These are phyloP conservation scores for Colistium nudipinnis DNA, from an alignment of 2,113 vertebrate genomes.

Conservation along the genomic window DNA sequence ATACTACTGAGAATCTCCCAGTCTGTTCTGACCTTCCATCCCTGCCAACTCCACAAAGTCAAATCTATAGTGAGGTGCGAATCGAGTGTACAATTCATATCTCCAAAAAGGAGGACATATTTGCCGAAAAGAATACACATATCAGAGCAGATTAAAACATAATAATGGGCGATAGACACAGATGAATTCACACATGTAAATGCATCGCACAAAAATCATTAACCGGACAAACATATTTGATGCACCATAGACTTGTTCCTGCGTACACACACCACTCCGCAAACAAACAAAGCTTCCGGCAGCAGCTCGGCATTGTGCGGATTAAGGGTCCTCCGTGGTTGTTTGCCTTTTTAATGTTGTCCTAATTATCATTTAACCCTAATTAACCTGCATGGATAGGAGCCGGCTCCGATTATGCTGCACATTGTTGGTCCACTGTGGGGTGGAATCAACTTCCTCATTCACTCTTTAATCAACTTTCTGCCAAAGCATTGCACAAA, in stretches of 20 bases:
- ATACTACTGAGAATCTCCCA: not conserved
- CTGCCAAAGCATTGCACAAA: slow-evolving; percentile 44
- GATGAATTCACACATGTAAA: not conserved
- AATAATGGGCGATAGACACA: not conserved
- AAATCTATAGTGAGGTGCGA: not conserved
- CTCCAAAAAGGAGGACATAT: not conserved
- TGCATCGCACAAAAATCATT: not conserved
- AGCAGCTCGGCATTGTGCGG: slow-evolving; percentile 51
- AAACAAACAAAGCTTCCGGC: slow-evolving; percentile 56
- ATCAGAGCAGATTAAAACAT: not conserved
- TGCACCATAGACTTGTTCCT: slow-evolving; percentile 14
- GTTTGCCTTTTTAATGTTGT: slow-evolving; percentile 76
- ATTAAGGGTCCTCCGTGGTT: slow-evolving; percentile 71
- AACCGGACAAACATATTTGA: slow-evolving; percentile 4
- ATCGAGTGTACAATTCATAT: slow-evolving; percentile 7
- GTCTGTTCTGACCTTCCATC: not conserved
- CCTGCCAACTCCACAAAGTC: slow-evolving; percentile 12
- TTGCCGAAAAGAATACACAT: not conserved
- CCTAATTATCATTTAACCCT: slow-evolving; percentile 84
- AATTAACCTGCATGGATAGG: slow-evolving; percentile 79
- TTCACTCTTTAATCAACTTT: slow-evolving; percentile 76
- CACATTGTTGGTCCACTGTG: slow-evolving; percentile 69
- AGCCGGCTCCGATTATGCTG: slow-evolving; percentile 70
- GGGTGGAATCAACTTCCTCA: slow-evolving; percentile 68
- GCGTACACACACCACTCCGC: not conserved